phyloP scores from a whole-genome alignment of 2,113 vertebrate species.

The Nyctereutes procyonoides region DNA sequence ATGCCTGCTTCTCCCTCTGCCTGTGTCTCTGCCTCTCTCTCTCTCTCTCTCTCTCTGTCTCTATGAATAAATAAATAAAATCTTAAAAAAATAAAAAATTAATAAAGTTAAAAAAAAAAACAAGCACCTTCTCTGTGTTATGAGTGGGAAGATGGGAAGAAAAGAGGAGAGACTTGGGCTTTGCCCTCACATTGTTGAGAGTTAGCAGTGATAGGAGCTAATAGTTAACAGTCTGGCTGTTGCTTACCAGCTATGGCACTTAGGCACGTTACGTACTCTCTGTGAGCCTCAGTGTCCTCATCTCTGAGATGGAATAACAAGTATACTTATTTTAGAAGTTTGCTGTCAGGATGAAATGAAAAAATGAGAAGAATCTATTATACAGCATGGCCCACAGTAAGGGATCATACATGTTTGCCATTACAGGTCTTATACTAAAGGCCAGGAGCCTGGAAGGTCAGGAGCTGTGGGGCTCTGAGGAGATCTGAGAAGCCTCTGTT shows the following conservation, averaged over 20 bases:
- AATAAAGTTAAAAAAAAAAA: no score
- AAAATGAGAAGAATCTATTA: not conserved
- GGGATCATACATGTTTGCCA: not conserved
- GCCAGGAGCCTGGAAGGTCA: not conserved
- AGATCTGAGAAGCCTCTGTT: not conserved
- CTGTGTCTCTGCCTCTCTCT: no score
- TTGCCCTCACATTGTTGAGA: conserved; percentile 4
- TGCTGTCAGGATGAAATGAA: not conserved
- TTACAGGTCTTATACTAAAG: not conserved
- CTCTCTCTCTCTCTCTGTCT: no score
- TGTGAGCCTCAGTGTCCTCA: conserved; percentile 34
- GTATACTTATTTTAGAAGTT: not conserved
- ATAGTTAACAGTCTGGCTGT: not conserved
- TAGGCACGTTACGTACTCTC: not conserved
- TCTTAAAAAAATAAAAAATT: no score
- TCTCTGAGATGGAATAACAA: not conserved
- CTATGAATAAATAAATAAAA: no score
- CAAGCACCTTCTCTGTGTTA: not conserved
- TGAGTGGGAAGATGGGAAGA: not conserved
- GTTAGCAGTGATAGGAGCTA: not conserved
- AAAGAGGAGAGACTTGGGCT: not conserved
- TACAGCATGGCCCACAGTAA: not conserved
- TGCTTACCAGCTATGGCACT: not conserved
- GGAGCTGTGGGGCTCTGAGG: not conserved
- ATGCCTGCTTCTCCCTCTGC: no score